phyloP scores from a whole-genome alignment of 2,113 vertebrate species.

The Salvator merianae region DNA sequence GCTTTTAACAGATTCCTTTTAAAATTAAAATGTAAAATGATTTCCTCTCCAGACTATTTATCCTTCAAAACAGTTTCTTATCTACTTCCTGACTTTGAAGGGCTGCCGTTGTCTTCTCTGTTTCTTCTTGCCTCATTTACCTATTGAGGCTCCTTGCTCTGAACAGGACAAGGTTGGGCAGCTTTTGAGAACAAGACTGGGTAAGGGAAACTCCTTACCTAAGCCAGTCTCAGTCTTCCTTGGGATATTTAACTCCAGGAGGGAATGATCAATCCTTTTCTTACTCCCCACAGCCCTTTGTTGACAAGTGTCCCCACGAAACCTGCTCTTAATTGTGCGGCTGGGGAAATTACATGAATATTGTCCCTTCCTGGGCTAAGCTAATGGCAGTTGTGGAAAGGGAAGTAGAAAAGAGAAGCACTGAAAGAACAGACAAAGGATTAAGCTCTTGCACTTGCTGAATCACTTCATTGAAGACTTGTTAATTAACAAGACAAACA shows the following conservation, averaged over 20 bases:
- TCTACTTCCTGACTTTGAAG: not conserved
- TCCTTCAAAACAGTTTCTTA: not conserved
- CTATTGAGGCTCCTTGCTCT: not conserved
- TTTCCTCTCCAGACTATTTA: not conserved
- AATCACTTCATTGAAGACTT: not conserved
- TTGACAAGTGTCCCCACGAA: not conserved
- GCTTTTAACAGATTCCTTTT: not conserved
- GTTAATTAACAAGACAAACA: not conserved
- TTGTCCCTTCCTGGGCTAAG: not conserved
- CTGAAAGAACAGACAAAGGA: not conserved
- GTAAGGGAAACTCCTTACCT: not conserved
- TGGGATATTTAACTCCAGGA: not conserved
- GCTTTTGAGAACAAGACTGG: not conserved
- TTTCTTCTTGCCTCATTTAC: not conserved
- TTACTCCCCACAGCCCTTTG: not conserved
- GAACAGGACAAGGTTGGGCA: not conserved
- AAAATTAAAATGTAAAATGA: not conserved
- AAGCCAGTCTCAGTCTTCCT: not conserved
- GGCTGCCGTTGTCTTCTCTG: not conserved
- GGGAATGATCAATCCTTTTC: not conserved
- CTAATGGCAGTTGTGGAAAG: not conserved
- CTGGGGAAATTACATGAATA: not conserved
- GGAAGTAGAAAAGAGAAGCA: not conserved
- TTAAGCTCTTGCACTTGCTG: not conserved
- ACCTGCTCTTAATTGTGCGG: not conserved